These are phyloP conservation scores for Tautogolabrus adspersus DNA, from an alignment of 2,113 vertebrate species.

Conservation along the genomic window DNA sequence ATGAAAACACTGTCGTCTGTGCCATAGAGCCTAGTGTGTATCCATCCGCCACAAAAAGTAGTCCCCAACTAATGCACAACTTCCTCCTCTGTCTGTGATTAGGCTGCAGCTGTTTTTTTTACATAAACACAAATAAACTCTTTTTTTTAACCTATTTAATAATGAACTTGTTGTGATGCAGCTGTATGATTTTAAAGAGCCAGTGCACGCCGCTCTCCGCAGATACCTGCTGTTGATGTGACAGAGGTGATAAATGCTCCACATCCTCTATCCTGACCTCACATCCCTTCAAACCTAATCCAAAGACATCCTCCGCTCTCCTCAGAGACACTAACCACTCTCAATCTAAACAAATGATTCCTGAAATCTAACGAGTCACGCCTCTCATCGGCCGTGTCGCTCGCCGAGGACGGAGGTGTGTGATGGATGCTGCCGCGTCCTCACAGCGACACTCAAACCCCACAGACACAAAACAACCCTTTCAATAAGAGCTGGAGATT, in stretches of 20 bases:
- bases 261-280: background rate
- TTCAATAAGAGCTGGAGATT: conserved; percentile 48
- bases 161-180: too few species aligned
- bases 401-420: background rate
- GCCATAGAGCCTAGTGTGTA: too few species aligned
- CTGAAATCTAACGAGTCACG: background rate
- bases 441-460: conserved; percentile 57
- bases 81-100: too few species aligned
- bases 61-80: too few species aligned
- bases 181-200: too few species aligned
- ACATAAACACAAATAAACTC: too few species aligned
- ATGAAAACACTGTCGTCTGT: too few species aligned
- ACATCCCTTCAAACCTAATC: background rate
- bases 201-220: background rate
- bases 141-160: too few species aligned
- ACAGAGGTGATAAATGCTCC: conserved; percentile 9
- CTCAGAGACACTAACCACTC: background rate
- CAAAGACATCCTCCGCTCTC: background rate
- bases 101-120: too few species aligned
- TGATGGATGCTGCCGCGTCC: conserved; percentile 71
- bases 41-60: too few species aligned
- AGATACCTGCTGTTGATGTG: background rate
- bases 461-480: conserved; percentile 49
- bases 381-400: background rate
- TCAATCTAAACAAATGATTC: conserved; percentile 10